Conservation (phyloP, 2,113 vertebrate genomes). For the Pygoscelis antarcticus region DNA sequence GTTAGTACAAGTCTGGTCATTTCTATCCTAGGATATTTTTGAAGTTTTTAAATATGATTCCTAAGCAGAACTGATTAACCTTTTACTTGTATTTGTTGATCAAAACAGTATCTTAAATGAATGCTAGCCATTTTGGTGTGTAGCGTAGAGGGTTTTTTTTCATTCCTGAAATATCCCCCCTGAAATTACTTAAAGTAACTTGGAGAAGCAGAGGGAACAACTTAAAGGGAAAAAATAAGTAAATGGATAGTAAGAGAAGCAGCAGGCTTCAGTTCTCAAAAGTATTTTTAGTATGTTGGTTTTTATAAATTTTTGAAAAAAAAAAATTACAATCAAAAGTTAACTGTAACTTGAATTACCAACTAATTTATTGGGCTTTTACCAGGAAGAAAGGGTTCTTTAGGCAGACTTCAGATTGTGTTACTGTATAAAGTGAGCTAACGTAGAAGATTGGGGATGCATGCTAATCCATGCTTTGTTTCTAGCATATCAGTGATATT, state of each 20-base stretch:
- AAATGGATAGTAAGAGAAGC: not conserved
- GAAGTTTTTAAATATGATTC: not conserved
- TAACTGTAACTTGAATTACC: not conserved
- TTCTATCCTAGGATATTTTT: not conserved
- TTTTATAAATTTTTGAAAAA: not conserved
- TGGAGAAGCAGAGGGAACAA: not conserved
- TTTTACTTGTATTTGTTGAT: not conserved
- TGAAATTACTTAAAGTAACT: not conserved
- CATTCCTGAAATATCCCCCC: not conserved
- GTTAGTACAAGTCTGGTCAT: not conserved
- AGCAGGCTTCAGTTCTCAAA: not conserved
- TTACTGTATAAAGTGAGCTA: not conserved
- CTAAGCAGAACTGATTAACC: not conserved
- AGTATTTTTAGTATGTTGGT: not conserved
- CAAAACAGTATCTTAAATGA: not conserved
- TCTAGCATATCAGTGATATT: not conserved
- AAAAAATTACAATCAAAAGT: not conserved
- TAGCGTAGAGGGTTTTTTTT: not conserved
- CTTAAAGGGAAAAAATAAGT: not conserved
- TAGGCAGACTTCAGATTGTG: not conserved
- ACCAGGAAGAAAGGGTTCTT: not conserved
- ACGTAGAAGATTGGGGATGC: not conserved
- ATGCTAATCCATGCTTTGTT: not conserved
- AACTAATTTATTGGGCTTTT: not conserved
- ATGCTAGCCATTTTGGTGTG: not conserved